Base-by-base conservation (phyloP, 2,888 invertebrate genomes). In the Chrysomela aeneicollis region DNA sequence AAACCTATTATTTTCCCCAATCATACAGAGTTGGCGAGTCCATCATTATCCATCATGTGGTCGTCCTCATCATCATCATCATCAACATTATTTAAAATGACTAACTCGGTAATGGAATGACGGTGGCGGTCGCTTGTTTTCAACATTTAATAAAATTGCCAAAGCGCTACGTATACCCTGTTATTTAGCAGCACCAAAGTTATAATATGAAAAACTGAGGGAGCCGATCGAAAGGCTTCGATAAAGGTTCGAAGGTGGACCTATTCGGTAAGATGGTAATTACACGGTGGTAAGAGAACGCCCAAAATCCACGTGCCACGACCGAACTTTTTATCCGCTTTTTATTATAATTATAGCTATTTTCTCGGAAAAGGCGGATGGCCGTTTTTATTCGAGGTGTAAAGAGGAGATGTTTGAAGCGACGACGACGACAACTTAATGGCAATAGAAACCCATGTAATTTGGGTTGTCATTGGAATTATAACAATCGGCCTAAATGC, bases 331-430 rank as follows among this genome's bases (percentile, higher is more conserved):
- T 80, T 79, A 79, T 79, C 79, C 78, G 77, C 70, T 79, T 81
- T 81, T 81, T 79, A 81, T 79, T 74, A 78, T 82, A 82, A 82
- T 82, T 82, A 82, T 81, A 82, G 81, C 78, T 79, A 82, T 82
- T 81, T 76, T 73, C 72, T 70, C 70, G 69, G 70, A 70, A 70
- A 71, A 62, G 55, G 54, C 71, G 66, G 63, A 61, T 68, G 67
- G 69, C 62, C 63, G 69, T 63, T 75, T 70, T 68, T 67, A 67
- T 70, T 71, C 66, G 69, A 74, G 74, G 75, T 74, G 76, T 70
- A 67, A 68, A 68, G 58, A 62, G 59, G 66, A 54, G 51, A 51
- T 21, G 49, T 46, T 57, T 55, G 26, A 67, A 71, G 67, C 73
- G 59, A 68, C 75, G 75, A 15, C 73, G 76, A 74, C 76, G 76